phyloP scores from a whole-genome alignment of 37 sponge, comb jelly and placozoan genomes.

The Tethya wilhelma region DNA sequence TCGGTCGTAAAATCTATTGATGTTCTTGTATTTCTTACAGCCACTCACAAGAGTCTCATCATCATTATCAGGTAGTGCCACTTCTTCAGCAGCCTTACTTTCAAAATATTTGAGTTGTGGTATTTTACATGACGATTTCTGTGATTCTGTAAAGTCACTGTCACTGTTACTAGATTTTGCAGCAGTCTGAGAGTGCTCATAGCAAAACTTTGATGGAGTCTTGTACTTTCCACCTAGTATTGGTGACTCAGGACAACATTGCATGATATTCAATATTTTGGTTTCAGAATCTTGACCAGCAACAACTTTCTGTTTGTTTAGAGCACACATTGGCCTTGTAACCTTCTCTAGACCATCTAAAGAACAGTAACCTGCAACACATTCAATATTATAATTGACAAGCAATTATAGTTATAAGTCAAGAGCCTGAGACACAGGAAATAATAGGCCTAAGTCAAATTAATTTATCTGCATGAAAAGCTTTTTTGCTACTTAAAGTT shows the following conservation, averaged over 20 bases:
- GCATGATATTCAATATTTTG: neutral
- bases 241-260: conserved; percentile 22
- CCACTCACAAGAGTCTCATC: neutral
- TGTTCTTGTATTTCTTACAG: conserved; percentile 4
- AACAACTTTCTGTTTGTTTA: neutral
- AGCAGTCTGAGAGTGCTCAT: neutral
- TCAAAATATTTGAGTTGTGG: neutral
- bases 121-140: no score
- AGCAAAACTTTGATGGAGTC: conserved; percentile 9
- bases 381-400: no score
- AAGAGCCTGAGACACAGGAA: neutral
- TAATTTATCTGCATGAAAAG: no score
- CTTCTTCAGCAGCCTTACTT: neutral
- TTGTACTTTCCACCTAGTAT: conserved; percentile 7
- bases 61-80: conserved; percentile 28
- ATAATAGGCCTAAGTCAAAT: neutral
- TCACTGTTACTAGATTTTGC: neutral
- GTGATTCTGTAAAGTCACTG: neutral
- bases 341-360: conserved; percentile 29
- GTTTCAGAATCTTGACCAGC: conserved; percentile 14
- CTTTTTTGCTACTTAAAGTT: no score
- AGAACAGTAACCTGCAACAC: conserved; percentile 13
- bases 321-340: conserved; percentile 11
- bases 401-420: neutral
- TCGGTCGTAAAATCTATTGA: conserved; percentile 8